A percentile compares a stretch with the other conserved stretches of the same genome.
phyloP scores from a whole-genome alignment of 2,888 invertebrate genomes.

The Erebia epiphron region DNA sequence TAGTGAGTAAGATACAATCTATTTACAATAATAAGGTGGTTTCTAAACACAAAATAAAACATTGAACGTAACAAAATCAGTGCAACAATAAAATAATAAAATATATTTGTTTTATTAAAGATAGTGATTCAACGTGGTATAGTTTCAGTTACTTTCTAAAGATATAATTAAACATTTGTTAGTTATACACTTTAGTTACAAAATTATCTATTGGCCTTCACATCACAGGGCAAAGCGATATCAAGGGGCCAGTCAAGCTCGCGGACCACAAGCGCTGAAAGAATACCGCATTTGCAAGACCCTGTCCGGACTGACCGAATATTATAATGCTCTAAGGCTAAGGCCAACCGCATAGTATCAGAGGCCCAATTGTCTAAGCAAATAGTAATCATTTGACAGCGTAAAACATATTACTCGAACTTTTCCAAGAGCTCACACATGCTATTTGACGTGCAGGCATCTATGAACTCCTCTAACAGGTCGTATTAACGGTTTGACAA shows the following conservation, averaged over 20 bases:
- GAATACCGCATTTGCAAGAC: background rate
- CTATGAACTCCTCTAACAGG: too few relatives aligned
- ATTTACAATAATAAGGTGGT: slow-evolving; percentile 77
- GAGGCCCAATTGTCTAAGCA: too few relatives aligned
- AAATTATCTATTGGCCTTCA: slow-evolving; percentile 81
- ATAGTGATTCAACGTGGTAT: slow-evolving; percentile 79
- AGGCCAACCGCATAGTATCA: too few relatives aligned
- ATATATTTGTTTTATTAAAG: slow-evolving; percentile 48
- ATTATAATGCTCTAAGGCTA: background rate
- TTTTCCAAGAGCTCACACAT: too few relatives aligned
- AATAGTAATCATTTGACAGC: too few relatives aligned
- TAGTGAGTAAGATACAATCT: slow-evolving; percentile 69
- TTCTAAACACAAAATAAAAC: slow-evolving; percentile 76
- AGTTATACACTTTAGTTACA: slow-evolving; percentile 78
- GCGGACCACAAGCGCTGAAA: background rate
- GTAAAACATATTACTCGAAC: too few relatives aligned
- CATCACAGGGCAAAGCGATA: slow-evolving; percentile 79
- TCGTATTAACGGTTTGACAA: too few relatives aligned
- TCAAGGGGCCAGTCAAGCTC: slow-evolving; percentile 54
- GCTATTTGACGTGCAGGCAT: too few relatives aligned
- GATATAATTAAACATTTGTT: slow-evolving; percentile 69
- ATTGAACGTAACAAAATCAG: slow-evolving; percentile 80
- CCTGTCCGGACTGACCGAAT: background rate
- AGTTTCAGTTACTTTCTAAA: slow-evolving; percentile 70
- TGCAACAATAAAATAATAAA: slow-evolving; percentile 82